These are phyloP conservation scores for Beris morrisii DNA, from an alignment of 2,888 invertebrate genomes.

Conservation along the genomic window DNA sequence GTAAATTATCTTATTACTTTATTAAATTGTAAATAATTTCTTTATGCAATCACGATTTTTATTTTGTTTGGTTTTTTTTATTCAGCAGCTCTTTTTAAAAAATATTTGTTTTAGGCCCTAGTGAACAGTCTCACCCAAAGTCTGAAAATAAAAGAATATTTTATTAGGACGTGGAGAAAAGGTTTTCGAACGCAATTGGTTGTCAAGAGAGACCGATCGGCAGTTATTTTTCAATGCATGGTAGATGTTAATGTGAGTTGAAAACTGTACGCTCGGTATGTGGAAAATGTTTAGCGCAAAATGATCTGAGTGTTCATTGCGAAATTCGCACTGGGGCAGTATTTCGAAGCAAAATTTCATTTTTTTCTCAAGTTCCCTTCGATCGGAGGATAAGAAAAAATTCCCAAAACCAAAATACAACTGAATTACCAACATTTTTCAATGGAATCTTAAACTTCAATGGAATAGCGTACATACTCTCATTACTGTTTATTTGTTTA, in stretches of 20 bases:
- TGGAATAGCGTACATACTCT: too few species aligned
- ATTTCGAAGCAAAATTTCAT: too few species aligned
- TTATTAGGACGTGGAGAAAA: neutral
- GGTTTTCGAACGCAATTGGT: neutral
- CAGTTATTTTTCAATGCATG: conserved; percentile 30
- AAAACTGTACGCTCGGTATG: neutral
- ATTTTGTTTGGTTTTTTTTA: conserved; percentile 38
- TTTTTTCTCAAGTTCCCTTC: too few species aligned
- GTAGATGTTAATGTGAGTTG: conserved; percentile 4
- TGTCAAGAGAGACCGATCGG: conserved; percentile 22
- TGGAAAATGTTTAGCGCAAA: neutral
- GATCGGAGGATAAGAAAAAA: too few species aligned
- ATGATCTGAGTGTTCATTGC: neutral
- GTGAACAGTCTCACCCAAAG: conserved; percentile 49
- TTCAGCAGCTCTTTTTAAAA: conserved; percentile 40
- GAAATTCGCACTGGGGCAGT: too few species aligned
- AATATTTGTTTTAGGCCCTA: conserved; percentile 43
- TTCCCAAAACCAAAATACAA: too few species aligned
- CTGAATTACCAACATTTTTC: too few species aligned
- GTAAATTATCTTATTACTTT: conserved; percentile 32
- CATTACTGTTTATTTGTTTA: too few species aligned
- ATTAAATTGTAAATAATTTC: conserved; percentile 34
- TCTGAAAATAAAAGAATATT: conserved; percentile 43
- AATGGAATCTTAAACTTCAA: too few species aligned
- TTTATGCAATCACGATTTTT: conserved; percentile 33